Base-by-base conservation (phyloP, 1,140 invertebrate genomes). In the Danaus plexippus region DNA sequence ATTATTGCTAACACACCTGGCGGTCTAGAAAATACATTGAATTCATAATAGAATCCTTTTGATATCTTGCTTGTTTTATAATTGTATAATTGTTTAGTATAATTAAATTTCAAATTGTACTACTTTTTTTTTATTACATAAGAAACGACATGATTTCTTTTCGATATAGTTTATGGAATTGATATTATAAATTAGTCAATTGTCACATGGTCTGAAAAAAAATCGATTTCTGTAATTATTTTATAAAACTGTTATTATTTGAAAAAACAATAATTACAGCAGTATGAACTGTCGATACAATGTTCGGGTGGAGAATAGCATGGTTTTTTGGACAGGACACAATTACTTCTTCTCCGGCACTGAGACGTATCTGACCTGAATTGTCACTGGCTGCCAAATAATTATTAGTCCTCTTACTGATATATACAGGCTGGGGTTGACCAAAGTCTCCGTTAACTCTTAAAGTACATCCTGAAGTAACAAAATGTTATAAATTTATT, bases 381-480 rank as follows among this genome's bases (percentile, higher is more conserved):
- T 71, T 82, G 7, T 75, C 77, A 15, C 43, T 67, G 1, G 82
- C 61, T 0, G 43, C 13, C 2, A 82, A n/a, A 32, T 74, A 85
- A 12, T 55, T 56, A 41, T 72, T 71, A 5, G 43, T 62, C 11
- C 48, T 46, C 18, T 64, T 67, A 22, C 63, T 67, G 2, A 85
- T 59, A 59, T 67, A 87, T 8, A 85, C 71, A 0, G 83, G 81
- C 51, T 87, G 83, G 2, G 83, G 80, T 45, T 84, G 75, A 2
- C 81, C 81, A 4, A 85, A 62, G 54, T 85, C 80, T 9, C 78
- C 79, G 11, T 80, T 85, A 1, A 86, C 64, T n/a, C 69, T 54
- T 43, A 86, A 54, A 9, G 62, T 68, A 47, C 83, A 86, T 1
- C 73, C 83, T 83, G 54, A 45, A 62, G 57, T 11, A n/a, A 40